Percentiles rank a stretch among this genome's conserved stretches.
These are phyloP conservation scores for Catagonus wagneri DNA, from an alignment of 2,113 vertebrate genomes.

Conservation along the genomic window DNA sequence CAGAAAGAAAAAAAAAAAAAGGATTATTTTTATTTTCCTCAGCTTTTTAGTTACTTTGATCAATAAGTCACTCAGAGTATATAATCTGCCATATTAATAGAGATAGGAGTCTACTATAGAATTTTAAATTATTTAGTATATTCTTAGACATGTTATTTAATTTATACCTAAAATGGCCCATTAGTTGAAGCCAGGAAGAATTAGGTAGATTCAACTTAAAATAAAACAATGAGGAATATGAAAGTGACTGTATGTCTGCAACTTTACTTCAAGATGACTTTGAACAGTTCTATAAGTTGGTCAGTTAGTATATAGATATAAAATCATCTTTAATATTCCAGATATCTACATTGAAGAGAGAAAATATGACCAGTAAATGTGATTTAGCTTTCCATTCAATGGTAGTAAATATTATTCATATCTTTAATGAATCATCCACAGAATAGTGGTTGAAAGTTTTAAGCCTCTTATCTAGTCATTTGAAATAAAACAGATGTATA, in stretches of 20 bases:
- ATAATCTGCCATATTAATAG: neutral
- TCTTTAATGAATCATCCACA: neutral
- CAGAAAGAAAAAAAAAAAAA: neutral
- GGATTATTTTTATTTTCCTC: neutral
- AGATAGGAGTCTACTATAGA: neutral
- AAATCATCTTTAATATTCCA: neutral
- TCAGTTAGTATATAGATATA: neutral
- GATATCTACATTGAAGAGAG: slow-evolving; percentile 2
- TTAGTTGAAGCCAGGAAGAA: slow-evolving; percentile 22
- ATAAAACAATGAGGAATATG: slow-evolving; percentile 16
- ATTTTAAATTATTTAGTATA: slow-evolving; percentile 3
- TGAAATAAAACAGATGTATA: neutral
- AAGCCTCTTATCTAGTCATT: neutral
- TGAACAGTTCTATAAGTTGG: neutral
- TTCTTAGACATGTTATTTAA: slow-evolving; percentile 33
- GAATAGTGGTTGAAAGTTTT: neutral
- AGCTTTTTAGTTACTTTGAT: neutral
- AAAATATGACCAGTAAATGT: neutral
- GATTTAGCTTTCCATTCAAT: slow-evolving; percentile 11
- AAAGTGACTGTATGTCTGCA: neutral
- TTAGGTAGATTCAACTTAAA: neutral
- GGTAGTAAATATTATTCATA: neutral
- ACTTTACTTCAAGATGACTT: neutral
- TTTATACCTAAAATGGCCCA: neutral
- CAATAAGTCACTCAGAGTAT: neutral